Evolutionary conservation across 1,140 invertebrate species (phyloP).

Genomic region (Drosophila mojavensis): DNA sequence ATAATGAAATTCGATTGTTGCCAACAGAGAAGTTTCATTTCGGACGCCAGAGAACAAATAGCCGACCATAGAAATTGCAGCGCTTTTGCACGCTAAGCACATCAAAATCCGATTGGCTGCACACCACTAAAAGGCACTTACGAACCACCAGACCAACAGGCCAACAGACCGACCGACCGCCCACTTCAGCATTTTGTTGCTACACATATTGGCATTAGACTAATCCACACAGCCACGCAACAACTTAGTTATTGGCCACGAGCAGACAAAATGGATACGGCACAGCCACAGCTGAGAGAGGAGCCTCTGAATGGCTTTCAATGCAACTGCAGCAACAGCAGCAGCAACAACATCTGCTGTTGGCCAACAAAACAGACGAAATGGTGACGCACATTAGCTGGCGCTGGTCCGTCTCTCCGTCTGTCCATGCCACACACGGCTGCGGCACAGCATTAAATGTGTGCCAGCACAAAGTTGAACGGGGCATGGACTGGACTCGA

Average conservation of each 20-base stretch:
- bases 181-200: slow-evolving; percentile 47
- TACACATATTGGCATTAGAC: slow-evolving; percentile 74
- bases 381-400: slow-evolving; percentile 69
- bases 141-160: neutral
- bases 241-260: slow-evolving; percentile 68
- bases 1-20: slow-evolving; percentile 36
- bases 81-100: slow-evolving; percentile 54
- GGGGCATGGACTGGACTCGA: slow-evolving; percentile 13
- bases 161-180: neutral
- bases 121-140: slow-evolving; percentile 64
- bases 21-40: slow-evolving; percentile 1
- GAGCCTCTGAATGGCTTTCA: neutral
- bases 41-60: slow-evolving; percentile 15
- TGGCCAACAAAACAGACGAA: slow-evolving; percentile 45
- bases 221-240: slow-evolving; percentile 65
- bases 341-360: slow-evolving; percentile 22
- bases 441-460: slow-evolving; percentile 54
- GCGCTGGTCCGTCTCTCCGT: slow-evolving; percentile 4
- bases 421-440: slow-evolving; percentile 8
- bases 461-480: slow-evolving; percentile 66
- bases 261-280: slow-evolving; percentile 32
- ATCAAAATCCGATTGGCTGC: slow-evolving; percentile 70
- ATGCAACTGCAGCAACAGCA: slow-evolving; percentile 19
- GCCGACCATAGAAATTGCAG: slow-evolving; percentile 27
- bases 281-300: neutral